Evolutionary conservation across 1,140 invertebrate genomes (phyloP).

Genomic region (Linepithema humile): DNA sequence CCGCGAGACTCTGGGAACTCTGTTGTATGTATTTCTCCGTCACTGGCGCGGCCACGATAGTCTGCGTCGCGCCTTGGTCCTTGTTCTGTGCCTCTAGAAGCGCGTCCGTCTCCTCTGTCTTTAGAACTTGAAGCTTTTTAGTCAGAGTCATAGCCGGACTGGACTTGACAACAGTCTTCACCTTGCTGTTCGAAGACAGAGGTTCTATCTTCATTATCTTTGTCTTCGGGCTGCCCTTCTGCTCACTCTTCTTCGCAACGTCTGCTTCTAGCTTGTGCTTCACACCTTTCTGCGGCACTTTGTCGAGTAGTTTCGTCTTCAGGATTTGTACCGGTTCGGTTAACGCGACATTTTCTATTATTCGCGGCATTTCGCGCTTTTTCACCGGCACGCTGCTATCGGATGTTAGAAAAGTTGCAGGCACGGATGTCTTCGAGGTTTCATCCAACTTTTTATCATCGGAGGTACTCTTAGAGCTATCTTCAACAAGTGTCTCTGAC

Average conservation of each 20-base stretch:
- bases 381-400: slow-evolving; percentile 78
- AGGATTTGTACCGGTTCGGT: slow-evolving; percentile 80
- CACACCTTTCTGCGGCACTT: slow-evolving; percentile 68
- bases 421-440: slow-evolving; percentile 54
- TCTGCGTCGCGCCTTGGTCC: slow-evolving; percentile 59
- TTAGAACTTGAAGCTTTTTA: slow-evolving; percentile 75
- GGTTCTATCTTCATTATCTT: slow-evolving; percentile 80
- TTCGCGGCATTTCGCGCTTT: slow-evolving; percentile 82
- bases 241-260: slow-evolving; percentile 52
- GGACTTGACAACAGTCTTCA: slow-evolving; percentile 58
- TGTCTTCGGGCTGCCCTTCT: slow-evolving; percentile 60
- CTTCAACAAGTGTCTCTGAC: neutral
- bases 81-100: slow-evolving; percentile 56
- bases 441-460: slow-evolving; percentile 71
- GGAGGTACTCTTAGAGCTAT: slow-evolving; percentile 29
- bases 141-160: slow-evolving; percentile 61
- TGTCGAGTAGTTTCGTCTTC: slow-evolving; percentile 80
- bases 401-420: slow-evolving; percentile 65
- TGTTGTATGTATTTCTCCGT: slow-evolving; percentile 78
- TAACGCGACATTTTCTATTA: slow-evolving; percentile 80
- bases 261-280: slow-evolving; percentile 80
- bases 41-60: slow-evolving; percentile 43
- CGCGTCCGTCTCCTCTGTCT: slow-evolving; percentile 69
- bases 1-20: slow-evolving; percentile 81
- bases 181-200: slow-evolving; percentile 67